These are phyloP conservation scores for Tachyglossus aculeatus DNA, from an alignment of 2,797 vertebrate species.

Conservation along the genomic window DNA sequence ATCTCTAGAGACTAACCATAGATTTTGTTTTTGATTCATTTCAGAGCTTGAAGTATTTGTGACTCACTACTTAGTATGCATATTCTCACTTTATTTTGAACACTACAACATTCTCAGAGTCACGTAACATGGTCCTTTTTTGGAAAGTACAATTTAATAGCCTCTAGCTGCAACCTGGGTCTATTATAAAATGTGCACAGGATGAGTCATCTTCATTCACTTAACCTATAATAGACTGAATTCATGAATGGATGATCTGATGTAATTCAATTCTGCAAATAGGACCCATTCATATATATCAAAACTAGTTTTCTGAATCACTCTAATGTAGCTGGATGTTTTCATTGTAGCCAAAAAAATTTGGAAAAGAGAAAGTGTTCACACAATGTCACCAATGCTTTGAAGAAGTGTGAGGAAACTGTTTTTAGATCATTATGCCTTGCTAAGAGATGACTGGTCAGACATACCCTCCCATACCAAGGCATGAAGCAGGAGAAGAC, in stretches of 20 bases:
- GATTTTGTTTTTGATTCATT: slow-evolving; percentile 57
- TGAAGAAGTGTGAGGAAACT: slow-evolving; percentile 26
- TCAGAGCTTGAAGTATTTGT: slow-evolving; percentile 62
- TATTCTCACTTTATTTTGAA: slow-evolving; percentile 63
- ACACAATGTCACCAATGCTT: slow-evolving; percentile 31
- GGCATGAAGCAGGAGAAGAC: background rate
- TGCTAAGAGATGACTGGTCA: slow-evolving; percentile 13
- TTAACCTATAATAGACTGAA: slow-evolving; percentile 59
- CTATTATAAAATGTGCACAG: slow-evolving; percentile 57
- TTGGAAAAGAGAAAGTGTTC: slow-evolving; percentile 42
- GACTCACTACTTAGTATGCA: slow-evolving; percentile 69
- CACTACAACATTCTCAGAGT: slow-evolving; percentile 60
- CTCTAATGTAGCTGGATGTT: slow-evolving; percentile 57
- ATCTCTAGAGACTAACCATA: slow-evolving; percentile 36
- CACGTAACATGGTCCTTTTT: slow-evolving; percentile 64
- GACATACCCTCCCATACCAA: background rate
- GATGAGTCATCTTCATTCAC: slow-evolving; percentile 72
- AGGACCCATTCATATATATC: slow-evolving; percentile 64
- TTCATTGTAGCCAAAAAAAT: slow-evolving; percentile 54
- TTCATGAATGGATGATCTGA: slow-evolving; percentile 72
- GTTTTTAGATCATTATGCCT: slow-evolving; percentile 15
- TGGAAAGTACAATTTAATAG: slow-evolving; percentile 71
- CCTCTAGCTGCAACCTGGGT: slow-evolving; percentile 64
- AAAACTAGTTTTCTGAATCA: slow-evolving; percentile 59
- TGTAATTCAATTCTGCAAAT: slow-evolving; percentile 67